Base-by-base conservation (phyloP, 2,797 vertebrate genomes). In the Ceryle rudis region DNA sequence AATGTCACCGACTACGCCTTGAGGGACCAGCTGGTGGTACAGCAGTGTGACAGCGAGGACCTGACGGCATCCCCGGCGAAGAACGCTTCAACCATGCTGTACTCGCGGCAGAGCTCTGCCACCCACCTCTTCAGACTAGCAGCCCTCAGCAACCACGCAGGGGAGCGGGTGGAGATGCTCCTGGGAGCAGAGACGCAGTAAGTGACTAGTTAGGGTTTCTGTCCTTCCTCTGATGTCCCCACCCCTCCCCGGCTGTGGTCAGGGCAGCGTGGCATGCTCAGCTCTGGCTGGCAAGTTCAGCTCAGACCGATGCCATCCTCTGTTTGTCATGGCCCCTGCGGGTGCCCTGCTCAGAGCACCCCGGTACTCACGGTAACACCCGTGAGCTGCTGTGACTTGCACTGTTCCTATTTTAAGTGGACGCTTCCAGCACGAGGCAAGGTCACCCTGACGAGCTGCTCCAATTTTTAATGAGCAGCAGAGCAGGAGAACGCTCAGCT, bases 1-100 rank as follows among this genome's bases (percentile, higher is more conserved):
- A 98, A 98, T 0, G 99, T 99, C 86, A 99, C 98, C 0, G 99
- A 99, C 89, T 99, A 99, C 42, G 98, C 99, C 3, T 96, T 99
- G 90, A 96, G 99, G 94, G 98, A 99, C 58, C 98, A 99, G 96
- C 99, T 99, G 83, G 96, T 98, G 97, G 99, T 99, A 81, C 98
- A 98, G 7, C 97, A 95, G 3, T 98, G 98, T 58, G 99, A 98
- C 51, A 91, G 89, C 0, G 98, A 99, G 89, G 99, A 99, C 37
- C 95, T 98, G 10, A 96, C 95, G 89, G 84, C 98, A 35, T 99
- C 99, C 8, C 99, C 99, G 0, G 97, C 98, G 26, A 98, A 97
- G 95, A 98, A 94, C 91, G 78, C 98, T 1, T 66, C 98, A 4
- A 92, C 98, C 13, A 98, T 99, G 98, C 98, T 99, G 7, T 98